These are phyloP conservation scores for Paedocypris micromegethes DNA, from an alignment of 2,797 vertebrate genomes.

Conservation along the genomic window DNA sequence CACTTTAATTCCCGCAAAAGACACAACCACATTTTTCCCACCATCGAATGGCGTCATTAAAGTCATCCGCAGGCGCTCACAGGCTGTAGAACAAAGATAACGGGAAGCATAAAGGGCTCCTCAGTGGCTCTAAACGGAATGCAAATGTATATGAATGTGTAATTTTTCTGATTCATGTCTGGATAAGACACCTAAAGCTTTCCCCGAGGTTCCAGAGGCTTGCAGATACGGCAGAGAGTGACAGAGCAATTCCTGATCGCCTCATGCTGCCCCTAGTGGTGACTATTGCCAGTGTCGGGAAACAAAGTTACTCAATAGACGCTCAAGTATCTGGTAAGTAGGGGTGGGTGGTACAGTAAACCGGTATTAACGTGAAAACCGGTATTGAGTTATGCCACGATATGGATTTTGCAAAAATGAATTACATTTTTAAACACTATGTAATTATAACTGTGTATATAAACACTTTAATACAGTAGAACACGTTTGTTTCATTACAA, in stretches of 20 bases:
- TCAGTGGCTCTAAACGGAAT: slow-evolving; percentile 33
- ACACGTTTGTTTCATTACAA: no score
- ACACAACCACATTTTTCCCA: slow-evolving; percentile 48
- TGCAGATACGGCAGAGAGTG: slow-evolving; percentile 57
- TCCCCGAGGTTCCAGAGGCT: slow-evolving; percentile 57
- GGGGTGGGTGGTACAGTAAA: no score
- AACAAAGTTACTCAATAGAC: no score
- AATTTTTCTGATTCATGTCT: slow-evolving; percentile 60
- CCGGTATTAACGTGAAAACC: no score
- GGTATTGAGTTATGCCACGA: no score
- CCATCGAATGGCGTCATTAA: slow-evolving; percentile 45
- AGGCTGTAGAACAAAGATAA: slow-evolving; percentile 51
- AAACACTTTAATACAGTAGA: no score
- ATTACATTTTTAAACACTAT: no score
- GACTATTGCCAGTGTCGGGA: slow-evolving; percentile 52
- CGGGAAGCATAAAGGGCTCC: slow-evolving; percentile 39
- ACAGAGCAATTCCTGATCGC: slow-evolving; percentile 66
- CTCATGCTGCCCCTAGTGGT: slow-evolving; percentile 54
- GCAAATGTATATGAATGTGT: slow-evolving; percentile 49
- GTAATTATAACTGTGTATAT: no score
- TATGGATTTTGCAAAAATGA: no score
- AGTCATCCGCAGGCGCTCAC: slow-evolving; percentile 50
- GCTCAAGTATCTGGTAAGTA: no score
- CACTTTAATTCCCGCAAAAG: slow-evolving; percentile 13
- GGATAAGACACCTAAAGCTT: slow-evolving; percentile 56